These are phyloP conservation scores for Labeo calbasu DNA, from an alignment of 2,797 vertebrate species.

Conservation along the genomic window DNA sequence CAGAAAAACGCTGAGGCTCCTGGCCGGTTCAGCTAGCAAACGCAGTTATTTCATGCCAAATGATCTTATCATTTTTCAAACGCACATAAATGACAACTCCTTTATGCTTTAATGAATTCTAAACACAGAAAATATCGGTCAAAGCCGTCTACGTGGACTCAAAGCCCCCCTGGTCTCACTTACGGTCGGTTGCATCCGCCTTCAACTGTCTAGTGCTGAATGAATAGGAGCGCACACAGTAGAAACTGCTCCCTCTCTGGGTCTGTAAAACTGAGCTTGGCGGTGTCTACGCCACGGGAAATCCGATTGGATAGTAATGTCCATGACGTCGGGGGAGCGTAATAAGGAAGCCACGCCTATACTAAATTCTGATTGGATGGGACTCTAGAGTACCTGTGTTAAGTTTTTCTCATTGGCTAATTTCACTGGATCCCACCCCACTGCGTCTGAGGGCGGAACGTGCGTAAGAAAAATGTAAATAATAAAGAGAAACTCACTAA, in stretches of 20 bases:
- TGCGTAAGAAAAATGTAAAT: constrained; percentile 17
- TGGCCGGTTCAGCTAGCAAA: neutral
- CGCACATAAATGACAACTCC: neutral
- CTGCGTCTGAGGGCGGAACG: constrained; percentile 12
- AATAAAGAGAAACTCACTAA: constrained; percentile 6
- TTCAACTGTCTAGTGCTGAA: constrained; percentile 42
- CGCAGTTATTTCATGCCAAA: neutral
- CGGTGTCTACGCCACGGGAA: constrained; percentile 74
- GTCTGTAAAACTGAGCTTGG: constrained; percentile 84
- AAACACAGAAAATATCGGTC: neutral
- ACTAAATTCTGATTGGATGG: constrained; percentile 11
- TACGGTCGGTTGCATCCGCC: constrained; percentile 54
- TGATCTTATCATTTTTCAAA: neutral
- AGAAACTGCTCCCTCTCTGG: constrained; percentile 66
- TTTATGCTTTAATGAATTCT: neutral
- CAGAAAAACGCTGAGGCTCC: neutral
- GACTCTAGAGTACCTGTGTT: neutral
- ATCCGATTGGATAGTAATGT: constrained; percentile 72
- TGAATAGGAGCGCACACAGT: constrained; percentile 33
- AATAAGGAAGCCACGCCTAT: constrained; percentile 16
- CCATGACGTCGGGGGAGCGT: constrained; percentile 61
- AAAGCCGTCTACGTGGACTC: neutral
- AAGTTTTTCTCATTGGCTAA: constrained; percentile 41
- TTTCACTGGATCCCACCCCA: neutral
- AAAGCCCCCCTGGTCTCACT: constrained; percentile 5